These are phyloP conservation scores for Agrilus biguttatus DNA, from an alignment of 2,888 invertebrate species.

Conservation along the genomic window DNA sequence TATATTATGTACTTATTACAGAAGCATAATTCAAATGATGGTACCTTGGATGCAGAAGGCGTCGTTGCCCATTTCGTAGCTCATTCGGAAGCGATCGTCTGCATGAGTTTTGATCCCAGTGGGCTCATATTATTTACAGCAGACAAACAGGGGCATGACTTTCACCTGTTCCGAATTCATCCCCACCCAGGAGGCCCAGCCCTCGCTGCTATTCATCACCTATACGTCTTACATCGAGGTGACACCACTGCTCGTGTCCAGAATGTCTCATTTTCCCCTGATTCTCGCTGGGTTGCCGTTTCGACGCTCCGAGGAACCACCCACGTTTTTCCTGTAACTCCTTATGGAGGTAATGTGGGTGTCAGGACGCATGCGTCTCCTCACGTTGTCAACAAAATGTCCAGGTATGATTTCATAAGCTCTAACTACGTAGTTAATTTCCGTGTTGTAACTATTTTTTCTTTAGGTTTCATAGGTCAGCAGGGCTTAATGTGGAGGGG, in stretches of 20 bases:
- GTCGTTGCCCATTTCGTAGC: conserved; percentile 80
- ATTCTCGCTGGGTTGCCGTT: conserved; percentile 93
- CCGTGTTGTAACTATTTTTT: neutral
- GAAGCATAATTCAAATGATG: conserved; percentile 12
- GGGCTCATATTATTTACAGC: conserved; percentile 83
- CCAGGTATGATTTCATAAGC: conserved; percentile 30
- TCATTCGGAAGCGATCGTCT: conserved; percentile 77
- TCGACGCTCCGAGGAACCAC: conserved; percentile 93
- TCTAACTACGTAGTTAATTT: neutral
- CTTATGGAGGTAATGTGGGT: conserved; percentile 86
- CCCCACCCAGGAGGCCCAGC: conserved; percentile 74
- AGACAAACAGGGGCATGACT: conserved; percentile 85
- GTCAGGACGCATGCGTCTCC: conserved; percentile 90
- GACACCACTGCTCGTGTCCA: conserved; percentile 93
- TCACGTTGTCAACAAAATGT: conserved; percentile 85
- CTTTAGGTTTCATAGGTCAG: conserved; percentile 78
- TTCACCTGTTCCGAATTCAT: conserved; percentile 88
- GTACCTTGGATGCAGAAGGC: conserved; percentile 44
- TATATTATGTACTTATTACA: conserved; percentile 8
- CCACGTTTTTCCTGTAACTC: conserved; percentile 92
- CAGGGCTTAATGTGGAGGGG: conserved; percentile 63
- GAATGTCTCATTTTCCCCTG: conserved; percentile 82
- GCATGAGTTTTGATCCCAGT: conserved; percentile 80
- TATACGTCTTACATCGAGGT: conserved; percentile 88
- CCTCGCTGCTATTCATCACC: conserved; percentile 81